These are phyloP conservation scores for Pammene aurita DNA, from an alignment of 2,888 invertebrate genomes.

Conservation along the genomic window DNA sequence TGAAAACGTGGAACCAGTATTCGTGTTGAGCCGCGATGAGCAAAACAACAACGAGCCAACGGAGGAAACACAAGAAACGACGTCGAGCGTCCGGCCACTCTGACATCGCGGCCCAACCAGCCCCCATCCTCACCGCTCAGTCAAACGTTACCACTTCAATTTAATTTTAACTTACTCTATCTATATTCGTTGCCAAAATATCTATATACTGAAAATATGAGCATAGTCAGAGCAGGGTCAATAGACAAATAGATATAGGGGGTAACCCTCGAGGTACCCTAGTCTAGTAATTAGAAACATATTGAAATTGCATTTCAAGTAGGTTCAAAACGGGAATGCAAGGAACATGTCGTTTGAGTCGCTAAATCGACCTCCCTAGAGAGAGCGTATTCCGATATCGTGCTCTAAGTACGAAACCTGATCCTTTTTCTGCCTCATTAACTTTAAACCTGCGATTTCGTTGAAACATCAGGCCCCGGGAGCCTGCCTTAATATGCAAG, in stretches of 20 bases:
- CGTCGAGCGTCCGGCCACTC: slow-evolving; percentile 43
- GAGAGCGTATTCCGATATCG: slow-evolving; percentile 3
- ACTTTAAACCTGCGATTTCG: background rate
- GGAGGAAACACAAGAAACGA: slow-evolving; percentile 54
- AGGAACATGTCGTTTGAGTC: background rate
- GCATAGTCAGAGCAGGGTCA: background rate
- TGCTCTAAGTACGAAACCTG: background rate
- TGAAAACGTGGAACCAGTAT: slow-evolving; percentile 71
- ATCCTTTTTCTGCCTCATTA: background rate
- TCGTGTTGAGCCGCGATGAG: slow-evolving; percentile 66
- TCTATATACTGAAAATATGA: background rate
- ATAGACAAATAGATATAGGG: too few species aligned
- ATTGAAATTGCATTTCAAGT: too few species aligned
- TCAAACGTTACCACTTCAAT: slow-evolving; percentile 32
- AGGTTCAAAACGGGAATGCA: background rate
- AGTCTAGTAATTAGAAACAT: too few species aligned
- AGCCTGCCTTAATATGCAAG: background rate
- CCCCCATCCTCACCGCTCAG: slow-evolving; percentile 1
- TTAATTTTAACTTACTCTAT: slow-evolving; percentile 19
- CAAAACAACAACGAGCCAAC: slow-evolving; percentile 67
- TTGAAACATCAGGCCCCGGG: too few species aligned
- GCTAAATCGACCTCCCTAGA: slow-evolving; percentile 7
- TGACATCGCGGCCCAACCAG: slow-evolving; percentile 13
- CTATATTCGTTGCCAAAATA: slow-evolving; percentile 23
- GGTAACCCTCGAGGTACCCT: too few species aligned